Percentiles rank a stretch among this genome's conserved stretches.
Conservation (phyloP, 2,888 invertebrate species). For the Calephelis perditalis region DNA sequence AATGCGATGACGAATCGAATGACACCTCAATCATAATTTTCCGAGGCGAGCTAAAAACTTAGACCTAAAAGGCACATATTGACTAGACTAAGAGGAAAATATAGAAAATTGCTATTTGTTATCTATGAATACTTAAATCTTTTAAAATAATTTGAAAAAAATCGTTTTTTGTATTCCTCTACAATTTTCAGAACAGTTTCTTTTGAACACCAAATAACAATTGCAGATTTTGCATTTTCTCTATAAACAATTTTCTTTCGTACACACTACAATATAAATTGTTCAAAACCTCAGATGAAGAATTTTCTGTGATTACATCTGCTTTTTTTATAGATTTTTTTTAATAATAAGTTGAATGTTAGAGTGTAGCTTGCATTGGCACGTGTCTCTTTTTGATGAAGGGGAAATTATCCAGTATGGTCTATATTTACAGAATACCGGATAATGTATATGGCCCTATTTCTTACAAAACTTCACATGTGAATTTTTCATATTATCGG, state of each 20-base stretch:
- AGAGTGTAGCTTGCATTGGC: neutral
- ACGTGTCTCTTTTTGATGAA: neutral
- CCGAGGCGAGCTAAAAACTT: too few species aligned
- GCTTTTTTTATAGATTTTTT: conserved; percentile 2
- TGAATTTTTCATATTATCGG: conserved; percentile 3
- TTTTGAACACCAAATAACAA: too few species aligned
- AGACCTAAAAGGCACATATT: too few species aligned
- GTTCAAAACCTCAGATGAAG: conserved; percentile 5
- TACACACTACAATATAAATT: conserved; percentile 5
- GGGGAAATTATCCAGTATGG: neutral
- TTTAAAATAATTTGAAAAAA: too few species aligned
- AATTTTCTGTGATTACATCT: conserved; percentile 4
- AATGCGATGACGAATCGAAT: too few species aligned
- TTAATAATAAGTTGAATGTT: neutral
- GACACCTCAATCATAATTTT: too few species aligned
- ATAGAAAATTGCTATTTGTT: too few species aligned
- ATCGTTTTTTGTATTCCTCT: too few species aligned
- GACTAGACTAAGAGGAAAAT: too few species aligned
- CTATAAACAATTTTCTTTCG: conserved; percentile 1
- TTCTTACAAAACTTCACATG: conserved; percentile 1
- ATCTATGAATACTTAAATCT: too few species aligned
- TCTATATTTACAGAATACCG: neutral
- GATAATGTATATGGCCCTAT: neutral
- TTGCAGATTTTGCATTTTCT: too few species aligned
- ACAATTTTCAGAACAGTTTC: too few species aligned